A percentile compares a stretch with the other conserved stretches of the same genome.
These are phyloP conservation scores for Limnephilus marmoratus DNA, from an alignment of 2,888 invertebrate species.

Conservation along the genomic window DNA sequence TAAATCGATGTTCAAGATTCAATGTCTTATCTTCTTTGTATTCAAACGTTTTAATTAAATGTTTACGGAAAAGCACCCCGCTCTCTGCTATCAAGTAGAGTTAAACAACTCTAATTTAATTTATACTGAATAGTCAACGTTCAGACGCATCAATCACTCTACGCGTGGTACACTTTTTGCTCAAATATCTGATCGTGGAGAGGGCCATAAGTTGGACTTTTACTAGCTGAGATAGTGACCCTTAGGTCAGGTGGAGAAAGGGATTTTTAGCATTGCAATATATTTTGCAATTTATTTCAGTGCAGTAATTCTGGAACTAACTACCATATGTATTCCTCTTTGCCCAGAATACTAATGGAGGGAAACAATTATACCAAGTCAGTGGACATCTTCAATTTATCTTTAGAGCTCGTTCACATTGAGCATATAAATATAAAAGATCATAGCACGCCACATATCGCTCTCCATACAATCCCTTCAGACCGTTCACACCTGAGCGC, in stretches of 20 bases:
- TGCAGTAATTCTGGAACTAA: no score
- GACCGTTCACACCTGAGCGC: no score
- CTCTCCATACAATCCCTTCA: no score
- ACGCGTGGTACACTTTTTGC: slow-evolving; percentile 34
- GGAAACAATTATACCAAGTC: no score
- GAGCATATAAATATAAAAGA: no score
- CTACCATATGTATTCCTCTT: no score
- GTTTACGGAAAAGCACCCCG: slow-evolving; percentile 30
- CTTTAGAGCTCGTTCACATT: no score
- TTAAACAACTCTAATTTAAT: slow-evolving; percentile 37
- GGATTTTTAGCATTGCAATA: background rate
- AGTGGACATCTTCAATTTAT: no score
- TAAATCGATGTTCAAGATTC: slow-evolving; percentile 39
- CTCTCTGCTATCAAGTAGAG: slow-evolving; percentile 17
- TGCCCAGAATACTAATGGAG: no score
- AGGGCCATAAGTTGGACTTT: background rate
- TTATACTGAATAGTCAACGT: background rate
- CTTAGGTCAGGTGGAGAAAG: background rate
- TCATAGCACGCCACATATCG: no score
- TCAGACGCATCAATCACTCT: slow-evolving; percentile 20
- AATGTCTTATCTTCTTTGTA: slow-evolving; percentile 35
- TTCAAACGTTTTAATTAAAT: slow-evolving; percentile 48
- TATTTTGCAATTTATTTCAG: no score
- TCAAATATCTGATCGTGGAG: background rate
- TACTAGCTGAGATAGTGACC: background rate